These are phyloP conservation scores for Venusia cambrica DNA, from an alignment of 2,888 invertebrate species.

Conservation along the genomic window DNA sequence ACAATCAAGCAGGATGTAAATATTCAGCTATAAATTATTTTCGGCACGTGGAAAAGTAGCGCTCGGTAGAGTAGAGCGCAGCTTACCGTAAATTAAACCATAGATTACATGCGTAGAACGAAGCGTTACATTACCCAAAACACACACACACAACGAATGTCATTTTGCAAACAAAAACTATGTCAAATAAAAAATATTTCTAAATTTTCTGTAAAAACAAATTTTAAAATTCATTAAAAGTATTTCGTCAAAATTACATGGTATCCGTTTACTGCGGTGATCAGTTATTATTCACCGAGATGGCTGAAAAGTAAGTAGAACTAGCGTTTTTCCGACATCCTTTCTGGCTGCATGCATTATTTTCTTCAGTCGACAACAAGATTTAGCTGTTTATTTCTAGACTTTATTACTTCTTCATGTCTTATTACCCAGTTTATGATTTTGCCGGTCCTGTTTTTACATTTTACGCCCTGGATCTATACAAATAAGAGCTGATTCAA, in stretches of 20 bases:
- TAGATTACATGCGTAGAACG: too few species aligned
- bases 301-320: slow-evolving; percentile 73
- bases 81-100: too few species aligned
- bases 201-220: slow-evolving; percentile 72
- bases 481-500: too few species aligned
- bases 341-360: slow-evolving; percentile 36
- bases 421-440: slow-evolving; percentile 4
- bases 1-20: too few species aligned
- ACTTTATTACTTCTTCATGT: slow-evolving; percentile 11
- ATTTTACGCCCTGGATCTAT: slow-evolving; percentile 3
- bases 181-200: slow-evolving; percentile 74
- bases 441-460: slow-evolving; percentile 2
- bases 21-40: too few species aligned
- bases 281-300: slow-evolving; percentile 47
- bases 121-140: too few species aligned
- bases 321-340: slow-evolving; percentile 29
- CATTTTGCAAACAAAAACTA: slow-evolving; percentile 75
- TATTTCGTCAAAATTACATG: slow-evolving; percentile 63
- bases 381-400: slow-evolving; percentile 30
- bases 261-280: slow-evolving; percentile 48
- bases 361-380: slow-evolving; percentile 47
- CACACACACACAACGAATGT: too few species aligned
- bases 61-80: too few species aligned
- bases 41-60: too few species aligned
- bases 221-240: slow-evolving; percentile 54